Percentiles rank a stretch among this genome's conserved stretches.
phyloP scores from a whole-genome alignment of 2,888 invertebrate species.

The Alloplasta piceator region DNA sequence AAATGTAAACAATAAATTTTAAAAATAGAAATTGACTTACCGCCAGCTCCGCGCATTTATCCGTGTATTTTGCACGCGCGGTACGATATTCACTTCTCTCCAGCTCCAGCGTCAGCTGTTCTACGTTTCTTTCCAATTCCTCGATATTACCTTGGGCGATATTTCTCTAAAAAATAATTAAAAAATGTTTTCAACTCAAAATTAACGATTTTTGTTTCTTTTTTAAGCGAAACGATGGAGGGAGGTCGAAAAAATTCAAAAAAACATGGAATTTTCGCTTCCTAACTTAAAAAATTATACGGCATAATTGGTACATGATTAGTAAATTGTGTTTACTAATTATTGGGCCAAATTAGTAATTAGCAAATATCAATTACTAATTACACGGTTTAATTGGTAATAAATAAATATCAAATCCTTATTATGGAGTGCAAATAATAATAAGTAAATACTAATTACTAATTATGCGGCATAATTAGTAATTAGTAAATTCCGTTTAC shows the following conservation, averaged over 20 bases:
- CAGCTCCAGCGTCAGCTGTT: slow-evolving; percentile 85
- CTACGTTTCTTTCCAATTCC: slow-evolving; percentile 77
- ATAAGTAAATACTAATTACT: too few species aligned
- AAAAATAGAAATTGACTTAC: slow-evolving; percentile 77
- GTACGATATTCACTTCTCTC: slow-evolving; percentile 87
- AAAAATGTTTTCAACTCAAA: slow-evolving; percentile 7
- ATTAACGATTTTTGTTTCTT: too few species aligned
- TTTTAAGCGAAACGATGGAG: neutral
- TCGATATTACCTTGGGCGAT: slow-evolving; percentile 77
- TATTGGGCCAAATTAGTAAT: too few species aligned
- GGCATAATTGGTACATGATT: too few species aligned
- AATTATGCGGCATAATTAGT: too few species aligned
- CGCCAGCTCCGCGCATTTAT: slow-evolving; percentile 87
- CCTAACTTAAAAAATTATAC: too few species aligned
- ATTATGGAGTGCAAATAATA: too few species aligned
- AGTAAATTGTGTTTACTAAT: too few species aligned
- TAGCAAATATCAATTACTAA: too few species aligned
- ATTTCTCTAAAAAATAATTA: slow-evolving; percentile 76
- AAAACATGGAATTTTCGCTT: neutral
- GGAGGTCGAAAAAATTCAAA: slow-evolving; percentile 1
- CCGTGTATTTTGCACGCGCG: slow-evolving; percentile 88
- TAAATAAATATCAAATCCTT: too few species aligned
- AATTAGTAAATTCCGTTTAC: too few species aligned
- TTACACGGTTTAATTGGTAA: too few species aligned
- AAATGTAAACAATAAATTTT: neutral